Percentiles rank a stretch among this genome's conserved stretches.
Evolutionary conservation across 2,113 vertebrate species (phyloP).

Genomic region (Solea solea): DNA sequence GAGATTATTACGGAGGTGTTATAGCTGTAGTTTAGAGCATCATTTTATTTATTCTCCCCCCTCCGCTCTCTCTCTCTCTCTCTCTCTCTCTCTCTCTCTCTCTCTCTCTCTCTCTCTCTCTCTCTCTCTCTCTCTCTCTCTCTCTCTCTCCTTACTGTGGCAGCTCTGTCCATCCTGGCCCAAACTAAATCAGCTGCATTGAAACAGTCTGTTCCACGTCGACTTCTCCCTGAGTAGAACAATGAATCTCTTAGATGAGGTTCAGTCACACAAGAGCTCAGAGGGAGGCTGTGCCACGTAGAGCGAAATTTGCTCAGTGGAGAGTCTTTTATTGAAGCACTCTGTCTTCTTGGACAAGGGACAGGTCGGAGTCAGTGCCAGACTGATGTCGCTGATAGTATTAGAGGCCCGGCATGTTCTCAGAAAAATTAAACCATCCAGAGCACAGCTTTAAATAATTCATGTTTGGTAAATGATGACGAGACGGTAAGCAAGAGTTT

Average conservation of each 20-base stretch:
- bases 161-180: slow-evolving; percentile 30
- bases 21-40: slow-evolving; percentile 28
- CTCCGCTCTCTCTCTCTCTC: neutral
- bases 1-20: slow-evolving; percentile 15
- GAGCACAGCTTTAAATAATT: neutral
- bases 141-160: slow-evolving; percentile 25
- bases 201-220: slow-evolving; percentile 50
- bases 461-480: slow-evolving; percentile 14
- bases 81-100: neutral
- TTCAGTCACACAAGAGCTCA: slow-evolving; percentile 49
- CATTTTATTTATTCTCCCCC: slow-evolving; percentile 27
- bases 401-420: slow-evolving; percentile 23
- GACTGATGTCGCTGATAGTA: slow-evolving; percentile 16
- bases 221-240: slow-evolving; percentile 42
- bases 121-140: neutral
- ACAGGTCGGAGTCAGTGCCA: slow-evolving; percentile 40
- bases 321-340: slow-evolving; percentile 61
- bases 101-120: neutral
- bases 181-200: slow-evolving; percentile 62
- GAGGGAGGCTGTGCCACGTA: slow-evolving; percentile 58
- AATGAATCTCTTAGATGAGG: slow-evolving; percentile 69
- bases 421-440: slow-evolving; percentile 14
- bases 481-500: neutral
- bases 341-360: slow-evolving; percentile 63
- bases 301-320: slow-evolving; percentile 52